Evolutionary conservation across 1,140 invertebrate species (phyloP), one percentile per base, ranked within the genome.

Genomic region (Drosophila varians): DNA sequence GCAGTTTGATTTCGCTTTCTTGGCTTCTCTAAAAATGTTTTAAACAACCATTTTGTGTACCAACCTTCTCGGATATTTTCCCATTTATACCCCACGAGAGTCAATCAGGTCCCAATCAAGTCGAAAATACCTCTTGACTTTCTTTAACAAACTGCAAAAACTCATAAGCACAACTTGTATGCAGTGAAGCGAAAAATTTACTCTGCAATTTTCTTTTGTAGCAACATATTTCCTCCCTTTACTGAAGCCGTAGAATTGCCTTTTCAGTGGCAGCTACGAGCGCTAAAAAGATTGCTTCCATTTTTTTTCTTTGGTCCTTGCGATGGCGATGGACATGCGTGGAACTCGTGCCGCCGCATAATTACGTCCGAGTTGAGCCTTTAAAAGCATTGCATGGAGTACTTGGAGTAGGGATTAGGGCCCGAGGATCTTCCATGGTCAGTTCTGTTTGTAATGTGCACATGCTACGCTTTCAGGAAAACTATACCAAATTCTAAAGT

Each of bases 261-360:
- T 72, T 72, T 72, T 62, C 56, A 72, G 49, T 51, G 55, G 66
- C 18, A 76, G 66, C 57, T 54, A 28, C 49, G 36, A 55, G 21
- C 28, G 38, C 48, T 52, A 26, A 58, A 73, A 66, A 60, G 53
- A 66, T 19, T 38, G 38, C 51, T 51, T 43, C 49, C 16, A 14
- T 56, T 64, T 76, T 56, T 51, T 21, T 21, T 4, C 21, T n/a
- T 38, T n/a, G n/a, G n/a, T 42, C 23, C 48, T 55, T 26, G 12
- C 43, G 40, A 71, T 56, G 34, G 9, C 38, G 34, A 71, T 56
- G 77, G 47, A 80, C 47, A 52, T 68, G 51, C 23, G 40, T 65
- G 53, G 31, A 28, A 57, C 34, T 56, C 80, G 75, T 84, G 80
- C 43, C 66, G 52, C 55, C 65, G 80, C 80, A 84, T 84, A 84